These are phyloP conservation scores for Rhabdomys pumilio DNA, from an alignment of 2,797 vertebrate genomes.

Conservation along the genomic window DNA sequence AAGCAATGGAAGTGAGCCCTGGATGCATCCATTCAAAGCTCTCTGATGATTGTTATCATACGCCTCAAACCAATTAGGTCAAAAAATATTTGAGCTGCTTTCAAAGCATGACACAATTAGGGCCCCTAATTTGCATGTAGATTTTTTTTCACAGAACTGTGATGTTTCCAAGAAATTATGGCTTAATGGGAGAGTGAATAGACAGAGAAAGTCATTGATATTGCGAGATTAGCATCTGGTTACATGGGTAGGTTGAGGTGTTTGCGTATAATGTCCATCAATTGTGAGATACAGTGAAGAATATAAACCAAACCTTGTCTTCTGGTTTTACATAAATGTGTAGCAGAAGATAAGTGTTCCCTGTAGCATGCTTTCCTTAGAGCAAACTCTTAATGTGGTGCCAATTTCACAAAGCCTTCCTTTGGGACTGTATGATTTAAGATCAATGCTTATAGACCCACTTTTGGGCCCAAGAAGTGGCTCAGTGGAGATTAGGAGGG, in stretches of 20 bases:
- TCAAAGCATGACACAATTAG: slow-evolving; percentile 73
- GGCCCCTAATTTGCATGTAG: slow-evolving; percentile 64
- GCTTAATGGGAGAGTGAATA: neutral
- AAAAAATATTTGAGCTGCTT: slow-evolving; percentile 68
- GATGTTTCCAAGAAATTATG: slow-evolving; percentile 45
- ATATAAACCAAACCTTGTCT: neutral
- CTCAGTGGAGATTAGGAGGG: neutral
- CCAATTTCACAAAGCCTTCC: neutral
- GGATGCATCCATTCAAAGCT: slow-evolving; percentile 44
- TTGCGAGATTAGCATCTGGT: neutral
- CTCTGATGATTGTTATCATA: slow-evolving; percentile 36
- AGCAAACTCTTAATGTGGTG: neutral
- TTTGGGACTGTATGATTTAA: neutral
- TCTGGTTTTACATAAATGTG: neutral
- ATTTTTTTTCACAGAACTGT: slow-evolving; percentile 42
- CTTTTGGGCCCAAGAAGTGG: neutral
- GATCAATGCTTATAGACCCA: neutral
- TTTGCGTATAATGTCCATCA: neutral
- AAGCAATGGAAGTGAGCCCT: neutral
- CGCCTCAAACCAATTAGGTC: slow-evolving; percentile 62
- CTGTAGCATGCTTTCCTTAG: neutral
- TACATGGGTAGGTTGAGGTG: neutral
- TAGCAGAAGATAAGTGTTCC: neutral
- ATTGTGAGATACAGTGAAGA: neutral
- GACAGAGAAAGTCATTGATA: neutral